Conservation (phyloP, 2,113 vertebrate genomes). For the Synodontis membranacea region DNA sequence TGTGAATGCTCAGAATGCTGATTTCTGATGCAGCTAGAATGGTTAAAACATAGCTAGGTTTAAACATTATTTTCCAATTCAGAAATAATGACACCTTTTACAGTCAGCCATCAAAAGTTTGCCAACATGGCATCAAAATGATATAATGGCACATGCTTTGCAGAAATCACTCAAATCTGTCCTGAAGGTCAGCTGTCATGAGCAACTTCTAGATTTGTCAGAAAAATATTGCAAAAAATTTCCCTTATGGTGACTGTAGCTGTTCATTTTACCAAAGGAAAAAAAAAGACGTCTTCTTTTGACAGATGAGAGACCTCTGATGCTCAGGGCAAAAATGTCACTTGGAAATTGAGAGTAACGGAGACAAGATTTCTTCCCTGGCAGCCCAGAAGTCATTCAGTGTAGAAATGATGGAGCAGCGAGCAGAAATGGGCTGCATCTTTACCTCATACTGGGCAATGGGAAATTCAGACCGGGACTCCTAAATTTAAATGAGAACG, state of each 20-base stretch:
- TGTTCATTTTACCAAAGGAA: background rate
- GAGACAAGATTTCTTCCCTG: background rate
- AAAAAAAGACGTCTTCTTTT: background rate
- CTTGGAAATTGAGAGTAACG: background rate
- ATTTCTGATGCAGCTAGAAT: background rate
- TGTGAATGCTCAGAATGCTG: too few species aligned
- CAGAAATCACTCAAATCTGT: background rate
- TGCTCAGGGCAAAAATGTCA: background rate
- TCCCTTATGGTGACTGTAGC: background rate
- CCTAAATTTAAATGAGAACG: conserved; percentile 3
- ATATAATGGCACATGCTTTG: background rate
- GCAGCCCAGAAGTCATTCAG: background rate
- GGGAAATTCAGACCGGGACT: background rate
- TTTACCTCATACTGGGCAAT: background rate
- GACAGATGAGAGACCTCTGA: background rate
- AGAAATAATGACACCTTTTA: background rate
- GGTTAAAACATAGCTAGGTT: background rate
- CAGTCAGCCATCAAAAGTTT: background rate
- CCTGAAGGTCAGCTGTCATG: background rate
- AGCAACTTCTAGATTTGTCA: background rate
- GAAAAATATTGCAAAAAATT: background rate
- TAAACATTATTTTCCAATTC: background rate
- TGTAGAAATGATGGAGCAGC: background rate
- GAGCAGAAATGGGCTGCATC: background rate
- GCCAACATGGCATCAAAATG: background rate